These are phyloP conservation scores for Prunella fulvescens DNA, from an alignment of 2,113 vertebrate genomes.

Conservation along the genomic window DNA sequence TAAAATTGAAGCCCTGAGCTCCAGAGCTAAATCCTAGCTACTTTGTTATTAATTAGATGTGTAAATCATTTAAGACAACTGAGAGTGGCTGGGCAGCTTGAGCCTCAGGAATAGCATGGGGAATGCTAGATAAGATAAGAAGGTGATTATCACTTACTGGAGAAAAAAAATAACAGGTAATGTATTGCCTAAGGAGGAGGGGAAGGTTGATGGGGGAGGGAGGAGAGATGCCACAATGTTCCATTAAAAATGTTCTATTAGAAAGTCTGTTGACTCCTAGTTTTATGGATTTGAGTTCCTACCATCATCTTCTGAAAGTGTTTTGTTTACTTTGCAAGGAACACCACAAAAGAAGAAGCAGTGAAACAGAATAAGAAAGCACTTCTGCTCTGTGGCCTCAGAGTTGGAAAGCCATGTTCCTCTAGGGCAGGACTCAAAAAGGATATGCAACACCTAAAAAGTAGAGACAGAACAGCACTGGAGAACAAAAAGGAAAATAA, in stretches of 20 bases:
- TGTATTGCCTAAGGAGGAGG: neutral
- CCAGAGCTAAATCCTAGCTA: neutral
- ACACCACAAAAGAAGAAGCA: neutral
- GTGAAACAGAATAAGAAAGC: neutral
- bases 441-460: neutral
- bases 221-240: neutral
- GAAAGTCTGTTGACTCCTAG: neutral
- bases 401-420: neutral
- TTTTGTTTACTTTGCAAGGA: neutral
- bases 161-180: neutral
- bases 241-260: neutral
- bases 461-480: neutral
- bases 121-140: conserved; percentile 46
- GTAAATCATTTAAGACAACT: conserved; percentile 37
- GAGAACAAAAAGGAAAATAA: neutral
- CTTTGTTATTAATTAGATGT: conserved; percentile 33
- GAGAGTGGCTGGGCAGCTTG: neutral
- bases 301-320: neutral
- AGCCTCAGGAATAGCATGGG: neutral
- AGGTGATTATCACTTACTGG: neutral
- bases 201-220: neutral
- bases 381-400: neutral
- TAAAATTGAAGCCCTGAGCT: neutral
- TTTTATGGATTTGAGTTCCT: neutral
- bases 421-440: neutral